These are phyloP conservation scores for Chalcis sispes DNA, from an alignment of 2,888 invertebrate genomes.

Conservation along the genomic window DNA sequence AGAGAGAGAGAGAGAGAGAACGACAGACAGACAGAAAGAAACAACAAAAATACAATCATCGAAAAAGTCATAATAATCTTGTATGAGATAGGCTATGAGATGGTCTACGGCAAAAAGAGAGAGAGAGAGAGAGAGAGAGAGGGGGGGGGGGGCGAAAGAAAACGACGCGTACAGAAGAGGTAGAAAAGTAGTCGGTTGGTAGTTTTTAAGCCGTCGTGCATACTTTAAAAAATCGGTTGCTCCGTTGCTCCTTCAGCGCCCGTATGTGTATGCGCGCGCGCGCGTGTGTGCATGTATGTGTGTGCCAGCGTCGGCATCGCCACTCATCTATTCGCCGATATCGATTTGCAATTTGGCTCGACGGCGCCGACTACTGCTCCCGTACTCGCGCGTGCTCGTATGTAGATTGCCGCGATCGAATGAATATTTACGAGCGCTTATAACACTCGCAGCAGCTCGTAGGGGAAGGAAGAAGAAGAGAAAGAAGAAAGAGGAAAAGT, in stretches of 20 bases:
- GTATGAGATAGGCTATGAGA: too few species aligned
- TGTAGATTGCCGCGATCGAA: slow-evolving; percentile 48
- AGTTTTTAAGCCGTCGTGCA: slow-evolving; percentile 18
- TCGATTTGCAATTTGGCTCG: slow-evolving; percentile 52
- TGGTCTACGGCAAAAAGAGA: too few species aligned
- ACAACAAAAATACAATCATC: slow-evolving; percentile 26
- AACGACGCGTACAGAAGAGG: too few species aligned
- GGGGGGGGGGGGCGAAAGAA: too few species aligned
- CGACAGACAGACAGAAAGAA: background rate
- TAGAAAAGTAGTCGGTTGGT: too few species aligned
- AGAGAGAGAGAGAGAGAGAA: too few species aligned
- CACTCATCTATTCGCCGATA: slow-evolving; percentile 28
- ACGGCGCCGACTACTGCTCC: slow-evolving; percentile 11
- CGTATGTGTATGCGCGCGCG: background rate
- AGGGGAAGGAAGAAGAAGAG: background rate
- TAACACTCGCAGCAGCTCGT: too few species aligned
- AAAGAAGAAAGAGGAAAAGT: too few species aligned
- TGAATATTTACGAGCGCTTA: slow-evolving; percentile 51
- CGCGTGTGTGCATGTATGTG: background rate
- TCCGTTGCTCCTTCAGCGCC: too few species aligned
- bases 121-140: background rate
- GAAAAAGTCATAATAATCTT: slow-evolving; percentile 36
- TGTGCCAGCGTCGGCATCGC: background rate
- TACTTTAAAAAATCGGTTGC: slow-evolving; percentile 14
- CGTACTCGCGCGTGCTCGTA: too few species aligned